Conservation (phyloP, 1,140 invertebrate species). For the Drosophila santomea region DNA sequence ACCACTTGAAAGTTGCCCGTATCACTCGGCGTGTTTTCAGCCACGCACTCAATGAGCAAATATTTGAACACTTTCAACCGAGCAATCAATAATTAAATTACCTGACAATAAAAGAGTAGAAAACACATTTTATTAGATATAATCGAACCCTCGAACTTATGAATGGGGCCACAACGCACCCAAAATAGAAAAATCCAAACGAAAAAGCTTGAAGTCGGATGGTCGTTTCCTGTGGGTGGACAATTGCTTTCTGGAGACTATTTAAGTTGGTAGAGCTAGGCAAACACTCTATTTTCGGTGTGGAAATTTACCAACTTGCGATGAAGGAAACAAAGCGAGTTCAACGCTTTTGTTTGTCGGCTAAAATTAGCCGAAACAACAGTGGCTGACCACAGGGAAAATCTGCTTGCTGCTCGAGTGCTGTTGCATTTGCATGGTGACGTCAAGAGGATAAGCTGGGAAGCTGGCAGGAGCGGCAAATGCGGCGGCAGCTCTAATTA, state of each 20-base stretch:
- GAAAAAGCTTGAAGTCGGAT: slow-evolving; percentile 12
- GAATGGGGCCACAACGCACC: slow-evolving; percentile 26
- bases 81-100: slow-evolving; percentile 75
- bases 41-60: slow-evolving; percentile 28
- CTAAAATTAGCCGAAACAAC: slow-evolving; percentile 40
- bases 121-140: slow-evolving; percentile 12
- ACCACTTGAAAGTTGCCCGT: slow-evolving; percentile 14
- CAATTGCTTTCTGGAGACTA: slow-evolving; percentile 22
- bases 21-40: slow-evolving; percentile 23
- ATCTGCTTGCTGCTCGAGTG: slow-evolving; percentile 9
- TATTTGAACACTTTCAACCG: slow-evolving; percentile 44
- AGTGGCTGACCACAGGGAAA: slow-evolving; percentile 33
- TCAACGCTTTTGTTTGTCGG: slow-evolving; percentile 49
- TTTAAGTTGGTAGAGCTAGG: slow-evolving; percentile 31
- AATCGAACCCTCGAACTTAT: slow-evolving; percentile 6
- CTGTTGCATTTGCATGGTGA: slow-evolving; percentile 51
- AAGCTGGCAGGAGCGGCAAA: neutral
- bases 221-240: slow-evolving; percentile 43
- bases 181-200: neutral
- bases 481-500: slow-evolving; percentile 52
- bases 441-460: slow-evolving; percentile 51
- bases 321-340: slow-evolving; percentile 34
- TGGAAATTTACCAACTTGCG: slow-evolving; percentile 35
- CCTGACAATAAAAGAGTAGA: slow-evolving; percentile 68
- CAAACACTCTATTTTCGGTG: slow-evolving; percentile 54